These are phyloP conservation scores for Nephotettix cincticeps DNA, from an alignment of 1,140 invertebrate species.

Conservation along the genomic window DNA sequence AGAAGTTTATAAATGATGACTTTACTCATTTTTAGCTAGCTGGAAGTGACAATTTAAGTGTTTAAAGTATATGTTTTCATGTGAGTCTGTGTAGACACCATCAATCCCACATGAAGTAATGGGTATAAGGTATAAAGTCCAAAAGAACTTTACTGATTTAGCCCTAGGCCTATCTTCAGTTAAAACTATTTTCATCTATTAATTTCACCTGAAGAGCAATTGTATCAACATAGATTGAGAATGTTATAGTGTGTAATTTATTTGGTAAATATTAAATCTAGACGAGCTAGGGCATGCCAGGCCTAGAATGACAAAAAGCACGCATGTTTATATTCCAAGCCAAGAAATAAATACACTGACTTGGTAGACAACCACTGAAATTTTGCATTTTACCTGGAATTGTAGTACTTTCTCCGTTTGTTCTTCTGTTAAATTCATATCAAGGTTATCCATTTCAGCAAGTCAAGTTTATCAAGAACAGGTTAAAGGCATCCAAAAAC, in stretches of 20 bases:
- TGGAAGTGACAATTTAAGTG: too few species aligned
- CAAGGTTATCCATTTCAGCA: not conserved
- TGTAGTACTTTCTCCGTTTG: constrained; percentile 86
- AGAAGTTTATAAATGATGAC: too few species aligned
- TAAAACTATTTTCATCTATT: too few species aligned
- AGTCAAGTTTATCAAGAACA: not conserved
- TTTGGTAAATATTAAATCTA: not conserved
- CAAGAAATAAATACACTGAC: not conserved
- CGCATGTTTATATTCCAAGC: not conserved
- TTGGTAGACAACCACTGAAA: not conserved
- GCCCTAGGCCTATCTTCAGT: too few species aligned
- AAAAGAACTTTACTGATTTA: too few species aligned
- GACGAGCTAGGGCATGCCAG: not conserved
- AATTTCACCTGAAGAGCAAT: too few species aligned
- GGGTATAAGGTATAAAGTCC: too few species aligned
- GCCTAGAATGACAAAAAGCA: not conserved
- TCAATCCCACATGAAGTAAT: too few species aligned
- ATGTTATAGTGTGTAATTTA: not conserved
- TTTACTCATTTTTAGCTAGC: too few species aligned
- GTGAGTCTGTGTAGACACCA: too few species aligned
- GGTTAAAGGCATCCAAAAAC: not conserved
- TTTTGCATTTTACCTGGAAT: constrained; percentile 54
- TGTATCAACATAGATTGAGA: not conserved
- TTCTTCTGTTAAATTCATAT: constrained; percentile 55
- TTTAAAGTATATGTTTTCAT: too few species aligned